Percentiles rank a stretch among this genome's conserved stretches.
Evolutionary conservation across 2,888 invertebrate genomes (phyloP).

Genomic region (Stenoptilia bipunctidactyla): DNA sequence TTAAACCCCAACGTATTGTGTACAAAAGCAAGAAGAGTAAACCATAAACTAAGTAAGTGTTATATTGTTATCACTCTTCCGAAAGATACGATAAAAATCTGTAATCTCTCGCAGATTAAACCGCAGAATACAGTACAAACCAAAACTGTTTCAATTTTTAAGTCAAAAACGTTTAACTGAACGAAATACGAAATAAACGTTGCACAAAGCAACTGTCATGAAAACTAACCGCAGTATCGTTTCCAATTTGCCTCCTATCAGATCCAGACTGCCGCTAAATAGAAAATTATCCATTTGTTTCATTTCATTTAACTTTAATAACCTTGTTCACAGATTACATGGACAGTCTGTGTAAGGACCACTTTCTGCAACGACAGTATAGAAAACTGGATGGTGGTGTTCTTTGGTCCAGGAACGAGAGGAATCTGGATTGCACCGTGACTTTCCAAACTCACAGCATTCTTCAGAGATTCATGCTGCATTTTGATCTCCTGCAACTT

Average conservation of each 20-base stretch:
- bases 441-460: constrained; percentile 96
- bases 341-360: constrained; percentile 90
- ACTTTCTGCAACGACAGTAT: constrained; percentile 89
- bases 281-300: not conserved
- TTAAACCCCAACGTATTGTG: no score
- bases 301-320: not conserved
- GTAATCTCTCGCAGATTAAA: no score
- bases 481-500: constrained; percentile 91
- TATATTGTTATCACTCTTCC: no score
- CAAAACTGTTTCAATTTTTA: no score
- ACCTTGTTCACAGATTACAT: constrained; percentile 82
- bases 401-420: constrained; percentile 90
- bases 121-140: no score
- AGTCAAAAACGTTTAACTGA: no score
- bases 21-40: no score
- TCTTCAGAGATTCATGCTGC: constrained; percentile 92
- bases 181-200: no score
- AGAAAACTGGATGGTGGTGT: constrained; percentile 93
- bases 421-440: constrained; percentile 91
- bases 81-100: no score
- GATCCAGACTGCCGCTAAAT: constrained; percentile 19
- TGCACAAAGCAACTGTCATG: constrained; percentile 7
- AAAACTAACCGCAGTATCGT: not conserved
- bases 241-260: constrained; percentile 13
- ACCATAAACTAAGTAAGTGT: no score